phyloP scores from a whole-genome alignment of 64 coral and sea anemone genomes.

The Acropora tenuis region DNA sequence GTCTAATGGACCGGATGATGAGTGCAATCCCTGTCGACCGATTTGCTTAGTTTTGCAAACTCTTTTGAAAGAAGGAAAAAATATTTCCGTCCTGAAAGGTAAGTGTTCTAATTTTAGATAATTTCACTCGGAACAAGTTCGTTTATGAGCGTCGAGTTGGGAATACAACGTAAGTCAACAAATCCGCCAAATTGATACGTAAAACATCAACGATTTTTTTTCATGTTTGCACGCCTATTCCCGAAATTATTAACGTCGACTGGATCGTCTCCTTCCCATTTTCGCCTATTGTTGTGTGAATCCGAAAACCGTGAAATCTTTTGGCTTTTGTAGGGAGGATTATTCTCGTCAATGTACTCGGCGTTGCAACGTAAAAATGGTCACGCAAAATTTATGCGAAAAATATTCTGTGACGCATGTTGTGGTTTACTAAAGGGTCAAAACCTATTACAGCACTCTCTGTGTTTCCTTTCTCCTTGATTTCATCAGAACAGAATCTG shows the following conservation, averaged over 20 bases:
- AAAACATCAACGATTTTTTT: background rate
- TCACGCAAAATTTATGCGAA: background rate
- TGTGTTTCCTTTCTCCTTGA: background rate
- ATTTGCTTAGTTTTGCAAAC: constrained; percentile 90
- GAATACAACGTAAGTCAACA: constrained; percentile 23
- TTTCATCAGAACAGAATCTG: constrained; percentile 27
- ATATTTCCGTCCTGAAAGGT: constrained; percentile 96
- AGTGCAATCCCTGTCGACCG: constrained; percentile 68
- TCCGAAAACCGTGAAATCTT: background rate
- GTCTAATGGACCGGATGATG: constrained; percentile 51
- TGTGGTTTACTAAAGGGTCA: background rate
- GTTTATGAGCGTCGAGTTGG: background rate
- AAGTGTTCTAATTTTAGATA: background rate
- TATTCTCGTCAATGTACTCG: background rate
- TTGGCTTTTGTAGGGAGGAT: background rate
- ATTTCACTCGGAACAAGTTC: background rate
- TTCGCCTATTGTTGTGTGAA: background rate
- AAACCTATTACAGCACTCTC: background rate
- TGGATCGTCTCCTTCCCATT: background rate
- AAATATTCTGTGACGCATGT: constrained; percentile 19
- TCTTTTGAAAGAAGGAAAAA: constrained; percentile 96
- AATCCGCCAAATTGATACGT: background rate
- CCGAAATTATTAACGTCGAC: background rate
- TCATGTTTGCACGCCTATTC: background rate
- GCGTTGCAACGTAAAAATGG: background rate